Evolutionary conservation across 2,888 invertebrate genomes (phyloP), one percentile per base, ranked within the genome.

Genomic region (Eulithis testata): DNA sequence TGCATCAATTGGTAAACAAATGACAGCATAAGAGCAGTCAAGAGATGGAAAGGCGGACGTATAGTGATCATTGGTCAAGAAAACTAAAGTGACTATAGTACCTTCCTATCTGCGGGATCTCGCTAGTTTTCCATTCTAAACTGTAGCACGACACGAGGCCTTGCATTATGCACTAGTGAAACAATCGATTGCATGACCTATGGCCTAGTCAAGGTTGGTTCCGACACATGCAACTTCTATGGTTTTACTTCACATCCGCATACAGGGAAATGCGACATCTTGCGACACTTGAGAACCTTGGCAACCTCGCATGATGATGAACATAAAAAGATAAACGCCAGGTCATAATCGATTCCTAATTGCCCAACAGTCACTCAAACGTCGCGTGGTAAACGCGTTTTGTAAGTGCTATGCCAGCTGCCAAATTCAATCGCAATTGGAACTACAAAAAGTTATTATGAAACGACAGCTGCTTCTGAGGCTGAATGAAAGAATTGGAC

Each of bases 401-500:
- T 51, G 64, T 21, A 21, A 21, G 21, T 21, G 21, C 21, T 21
- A 21, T 51, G 44, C 52, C 63, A 65, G 70, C 66, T 71, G 66
- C 60, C 57, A 61, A 63, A 66, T 70, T 67, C 64, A 70, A 71
- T 66, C 67, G 57, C 62, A 56, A 59, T 56, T 27, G 56, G 53
- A 73, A 68, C 69, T 53, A 73, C 68, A 52, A 72, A 73, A 73
- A 63, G 64, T 44, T 63, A 76, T 78, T 79, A 71, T 74, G 66
- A 73, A 78, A 75, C 70, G 74, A 73, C 78, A 80, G 75, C 78
- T 82, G 81, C 72, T 73, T 74, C 75, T 74, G 72, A 74, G 73
- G 73, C 73, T 68, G 72, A 76, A 77, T 74, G 76, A 68, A 82
- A 84, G 81, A 85, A 83, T 78, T 76, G 78, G 81, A 73, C 77